phyloP scores from a whole-genome alignment of 2,113 vertebrate genomes.

The Neomonachus schauinslandi region DNA sequence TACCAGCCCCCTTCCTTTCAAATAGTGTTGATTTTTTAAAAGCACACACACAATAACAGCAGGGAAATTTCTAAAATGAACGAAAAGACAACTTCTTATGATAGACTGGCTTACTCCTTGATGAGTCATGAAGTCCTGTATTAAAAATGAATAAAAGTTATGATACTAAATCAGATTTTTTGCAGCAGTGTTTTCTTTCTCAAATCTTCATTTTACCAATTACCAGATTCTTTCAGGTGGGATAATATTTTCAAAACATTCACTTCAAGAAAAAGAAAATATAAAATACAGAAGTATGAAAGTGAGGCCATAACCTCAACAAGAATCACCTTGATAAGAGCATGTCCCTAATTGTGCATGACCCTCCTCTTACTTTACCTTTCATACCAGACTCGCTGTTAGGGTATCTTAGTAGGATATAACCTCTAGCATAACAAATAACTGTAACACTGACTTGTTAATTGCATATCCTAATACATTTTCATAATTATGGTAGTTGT shows the following conservation, averaged over 20 bases:
- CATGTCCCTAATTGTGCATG: not conserved
- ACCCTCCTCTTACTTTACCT: not conserved
- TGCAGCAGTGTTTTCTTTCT: conserved; percentile 59
- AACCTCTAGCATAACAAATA: not conserved
- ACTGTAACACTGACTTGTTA: not conserved
- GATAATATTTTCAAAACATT: conserved; percentile 56
- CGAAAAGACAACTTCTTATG: not conserved
- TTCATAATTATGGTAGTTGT: not conserved
- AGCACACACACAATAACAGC: not conserved
- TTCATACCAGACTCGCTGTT: not conserved
- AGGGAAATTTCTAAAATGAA: conserved; percentile 27
- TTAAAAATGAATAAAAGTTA: conserved; percentile 64
- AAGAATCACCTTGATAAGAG: not conserved
- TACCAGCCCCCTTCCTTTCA: not conserved
- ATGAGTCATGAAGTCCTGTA: conserved; percentile 57
- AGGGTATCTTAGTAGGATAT: not conserved
- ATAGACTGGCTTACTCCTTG: not conserved
- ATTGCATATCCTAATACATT: not conserved
- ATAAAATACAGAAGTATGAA: not conserved
- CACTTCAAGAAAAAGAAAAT: conserved; percentile 13
- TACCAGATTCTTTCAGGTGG: conserved; percentile 27
- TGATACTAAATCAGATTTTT: conserved; percentile 57
- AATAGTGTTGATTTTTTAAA: not conserved
- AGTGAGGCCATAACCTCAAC: conserved; percentile 16
- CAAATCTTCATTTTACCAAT: conserved; percentile 44